Evolutionary conservation across 2,797 vertebrate genomes (phyloP).

Genomic region (Pristis pectinata): DNA sequence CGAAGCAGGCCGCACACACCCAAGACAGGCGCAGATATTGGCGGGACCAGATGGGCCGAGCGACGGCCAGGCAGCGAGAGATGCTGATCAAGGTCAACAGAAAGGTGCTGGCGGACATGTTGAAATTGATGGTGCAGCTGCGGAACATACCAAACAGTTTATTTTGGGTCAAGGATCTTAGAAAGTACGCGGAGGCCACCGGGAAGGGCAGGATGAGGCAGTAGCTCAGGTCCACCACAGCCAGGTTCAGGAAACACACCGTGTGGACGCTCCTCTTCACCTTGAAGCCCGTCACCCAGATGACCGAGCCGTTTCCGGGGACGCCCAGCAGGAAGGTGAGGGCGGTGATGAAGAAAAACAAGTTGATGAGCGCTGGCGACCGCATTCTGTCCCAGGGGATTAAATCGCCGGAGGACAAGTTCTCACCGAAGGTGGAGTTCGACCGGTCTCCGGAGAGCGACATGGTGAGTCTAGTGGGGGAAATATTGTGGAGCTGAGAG

Average conservation of each 20-base stretch:
- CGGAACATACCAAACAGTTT: background rate
- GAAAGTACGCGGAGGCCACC: conserved; percentile 55
- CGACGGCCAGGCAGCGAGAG: background rate
- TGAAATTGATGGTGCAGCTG: background rate
- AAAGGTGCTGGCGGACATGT: conserved; percentile 17
- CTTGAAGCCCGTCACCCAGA: background rate
- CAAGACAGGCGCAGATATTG: background rate
- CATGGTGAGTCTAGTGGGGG: too few relatives aligned
- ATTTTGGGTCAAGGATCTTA: conserved; percentile 2
- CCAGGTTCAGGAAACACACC: conserved; percentile 61
- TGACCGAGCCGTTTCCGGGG: background rate
- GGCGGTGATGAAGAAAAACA: background rate
- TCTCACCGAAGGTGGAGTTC: too few relatives aligned
- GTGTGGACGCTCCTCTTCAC: background rate
- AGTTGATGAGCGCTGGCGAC: too few relatives aligned
- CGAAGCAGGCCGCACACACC: background rate
- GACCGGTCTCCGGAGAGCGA: too few relatives aligned
- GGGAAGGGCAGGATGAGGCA: conserved; percentile 73
- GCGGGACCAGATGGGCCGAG: background rate
- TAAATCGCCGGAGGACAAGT: too few relatives aligned
- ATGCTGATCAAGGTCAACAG: background rate
- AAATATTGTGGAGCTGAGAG: too few relatives aligned
- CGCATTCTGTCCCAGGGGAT: too few relatives aligned
- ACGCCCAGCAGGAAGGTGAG: background rate
- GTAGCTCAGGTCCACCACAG: conserved; percentile 69